Base-by-base conservation (phyloP, 2,888 invertebrate species). In the Itoplectis maculator region DNA sequence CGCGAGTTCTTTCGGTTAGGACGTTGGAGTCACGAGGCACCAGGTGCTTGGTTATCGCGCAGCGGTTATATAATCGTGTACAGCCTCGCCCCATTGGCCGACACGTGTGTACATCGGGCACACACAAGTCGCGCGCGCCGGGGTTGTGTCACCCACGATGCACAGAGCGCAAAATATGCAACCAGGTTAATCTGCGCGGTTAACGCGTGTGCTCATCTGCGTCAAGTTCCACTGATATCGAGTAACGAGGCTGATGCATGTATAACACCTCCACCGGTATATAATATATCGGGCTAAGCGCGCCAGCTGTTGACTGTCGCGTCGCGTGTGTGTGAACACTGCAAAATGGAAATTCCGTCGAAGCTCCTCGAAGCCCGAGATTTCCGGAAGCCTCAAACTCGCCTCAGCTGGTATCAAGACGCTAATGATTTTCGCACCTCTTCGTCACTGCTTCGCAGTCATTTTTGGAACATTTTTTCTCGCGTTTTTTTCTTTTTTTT, bases 201-300 rank as follows among this genome's bases (percentile, higher is more conserved):
- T 85, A 75, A 23, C n/a, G 54, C 84, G 85, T 85, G 84, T 85
- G 84, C 85, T 88, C 87, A 86, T 88, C 87, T 85, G 84, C 85
- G 87, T 85, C 85, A 85, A 83, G 86, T 86, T 86, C 85, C 85
- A 82, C 73, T 79, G 84, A 85, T 86, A 73, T 87, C 86, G 87
- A 86, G 85, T 87, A 87, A 88, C 86, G 86, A 86, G 84, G 81
- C 84, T 82, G 63, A 54, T 63, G 63, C 40, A 49, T 37, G 51
- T 63, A 40, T 18, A 18, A 20, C n/a, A 70, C 37, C 35, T 23
- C 37, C 37, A 45, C n/a, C 40, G 45, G 1, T 37, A 29, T 65
- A 56, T 42, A 29, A 45, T 75, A 54, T 75, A 66, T 74, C 37
- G 20, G 11, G 51, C 63, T 74, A 51, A 74, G 51, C 13, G 45